Conservation (phyloP, 1,140 invertebrate genomes). For the Mycetomoellerius zeteki region DNA sequence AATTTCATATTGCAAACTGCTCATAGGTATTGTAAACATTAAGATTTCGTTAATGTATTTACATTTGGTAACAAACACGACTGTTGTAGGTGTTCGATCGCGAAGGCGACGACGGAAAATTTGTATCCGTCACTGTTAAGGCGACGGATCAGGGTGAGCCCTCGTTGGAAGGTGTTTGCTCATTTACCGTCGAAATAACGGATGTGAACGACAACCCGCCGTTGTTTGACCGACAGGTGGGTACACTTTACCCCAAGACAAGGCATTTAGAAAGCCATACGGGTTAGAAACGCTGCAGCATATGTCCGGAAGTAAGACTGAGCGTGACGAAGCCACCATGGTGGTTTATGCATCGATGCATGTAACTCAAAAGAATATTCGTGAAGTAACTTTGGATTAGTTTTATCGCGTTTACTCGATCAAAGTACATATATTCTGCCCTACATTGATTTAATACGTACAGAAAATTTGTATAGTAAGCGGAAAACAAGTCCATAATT, state of each 20-base stretch:
- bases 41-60: background rate
- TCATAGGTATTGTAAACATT: background rate
- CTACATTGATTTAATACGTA: constrained; percentile 25
- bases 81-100: constrained; percentile 93
- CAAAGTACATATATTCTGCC: constrained; percentile 16
- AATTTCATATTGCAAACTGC: background rate
- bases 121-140: constrained; percentile 98
- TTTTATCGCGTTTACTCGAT: constrained; percentile 19
- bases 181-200: constrained; percentile 98
- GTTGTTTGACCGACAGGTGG: constrained; percentile 97
- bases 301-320: constrained; percentile 53
- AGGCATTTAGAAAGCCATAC: constrained; percentile 1
- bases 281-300: constrained; percentile 23
- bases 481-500: constrained; percentile 32
- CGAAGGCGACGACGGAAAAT: constrained; percentile 98
- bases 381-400: constrained; percentile 14
- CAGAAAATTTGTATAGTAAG: background rate
- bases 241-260: constrained; percentile 21
- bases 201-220: constrained; percentile 98
- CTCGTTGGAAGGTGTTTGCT: constrained; percentile 97
- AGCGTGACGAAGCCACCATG: constrained; percentile 10
- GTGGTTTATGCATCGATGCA: background rate
- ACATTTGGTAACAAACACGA: background rate
- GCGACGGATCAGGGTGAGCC: constrained; percentile 98
- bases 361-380: background rate